Conservation (phyloP, 2,113 vertebrate genomes). For the Dipodomys stephensi region DNA sequence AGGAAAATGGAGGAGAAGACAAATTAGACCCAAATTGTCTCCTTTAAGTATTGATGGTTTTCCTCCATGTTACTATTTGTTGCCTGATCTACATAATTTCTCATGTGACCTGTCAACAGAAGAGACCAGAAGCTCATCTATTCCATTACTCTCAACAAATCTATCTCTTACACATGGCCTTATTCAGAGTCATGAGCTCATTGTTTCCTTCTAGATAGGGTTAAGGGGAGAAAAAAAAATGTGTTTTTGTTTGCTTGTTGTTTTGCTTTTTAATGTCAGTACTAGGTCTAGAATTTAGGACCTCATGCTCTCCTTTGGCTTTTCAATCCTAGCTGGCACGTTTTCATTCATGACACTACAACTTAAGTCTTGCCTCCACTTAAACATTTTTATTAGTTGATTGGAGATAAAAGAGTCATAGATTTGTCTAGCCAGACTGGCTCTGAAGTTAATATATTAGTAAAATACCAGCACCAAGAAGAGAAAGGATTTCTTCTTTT, state of each 20-base stretch:
- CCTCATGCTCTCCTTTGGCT: too few relatives aligned
- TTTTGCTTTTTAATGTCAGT: too few relatives aligned
- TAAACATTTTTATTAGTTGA: too few relatives aligned
- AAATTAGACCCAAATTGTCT: not conserved
- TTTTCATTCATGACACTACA: too few relatives aligned
- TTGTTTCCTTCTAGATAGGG: not conserved
- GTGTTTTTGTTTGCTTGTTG: too few relatives aligned
- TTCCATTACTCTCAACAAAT: slow-evolving; percentile 34
- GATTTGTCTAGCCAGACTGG: too few relatives aligned
- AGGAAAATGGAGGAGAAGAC: not conserved
- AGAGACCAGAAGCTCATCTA: not conserved
- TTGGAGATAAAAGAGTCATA: too few relatives aligned
- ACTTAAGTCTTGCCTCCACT: too few relatives aligned
- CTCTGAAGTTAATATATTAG: too few relatives aligned
- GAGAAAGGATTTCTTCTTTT: not conserved
- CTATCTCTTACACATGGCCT: not conserved
- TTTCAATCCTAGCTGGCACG: too few relatives aligned
- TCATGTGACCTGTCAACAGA: not conserved
- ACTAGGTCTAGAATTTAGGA: too few relatives aligned
- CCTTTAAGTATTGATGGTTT: not conserved
- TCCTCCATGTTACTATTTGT: not conserved
- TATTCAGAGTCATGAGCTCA: not conserved
- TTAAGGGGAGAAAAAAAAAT: not conserved
- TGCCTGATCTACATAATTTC: not conserved
- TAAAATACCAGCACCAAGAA: too few relatives aligned